Base-by-base conservation (phyloP, 35 echinoderm and acorn worm species). In the Ophioderma brevispina region DNA sequence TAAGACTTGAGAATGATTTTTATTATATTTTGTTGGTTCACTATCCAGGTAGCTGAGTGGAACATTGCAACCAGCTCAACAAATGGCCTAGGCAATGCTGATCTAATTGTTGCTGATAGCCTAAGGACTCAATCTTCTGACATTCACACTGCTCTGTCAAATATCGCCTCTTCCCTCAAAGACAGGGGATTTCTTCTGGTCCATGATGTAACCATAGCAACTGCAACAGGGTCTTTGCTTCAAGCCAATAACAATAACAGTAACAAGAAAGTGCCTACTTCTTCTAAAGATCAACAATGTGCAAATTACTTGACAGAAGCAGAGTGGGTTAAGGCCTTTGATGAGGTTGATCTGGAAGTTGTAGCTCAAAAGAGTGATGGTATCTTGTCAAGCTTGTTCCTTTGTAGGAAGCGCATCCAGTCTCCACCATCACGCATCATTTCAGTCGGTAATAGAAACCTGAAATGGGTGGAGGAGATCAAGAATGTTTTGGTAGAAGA, bases 121-220 rank as follows among this genome's bases (percentile, higher is more conserved):
- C 80, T 97, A 1, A 84, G 78, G 34, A 78, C 80, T 79, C 81
- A 84, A 37, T 84, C 88, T 33, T 52, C 78, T n/a, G 64, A 94
- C 76, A 89, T 97, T 30, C 64, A 83, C 6, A 50, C 36, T 14
- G 84, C 88, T 33, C 37, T 97, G 30, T 28, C 39, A 35, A 97
- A 93, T 35, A 91, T 97, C 37, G 50, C 77, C 21, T 1, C 83
- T 5, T 39, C 84, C 10, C 64, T 97, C 21, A 78, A 59, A 13
- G 92, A 91, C 23, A 38, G 40, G 15, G 95, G 95, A 1, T 97
- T 97, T 35, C 88, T 97, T 36, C 79, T 97, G 18, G 35, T 97
- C 8, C 95, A 97, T 64, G 95, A 97, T 21, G 79, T 87, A 14
- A 97, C 89, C 64, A 78, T 39, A 49, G 19, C 75, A 93, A 88